Evolutionary conservation across 2,888 invertebrate species (phyloP), one percentile per base, ranked within the genome.

Genomic region (Drosophila multiciliata): DNA sequence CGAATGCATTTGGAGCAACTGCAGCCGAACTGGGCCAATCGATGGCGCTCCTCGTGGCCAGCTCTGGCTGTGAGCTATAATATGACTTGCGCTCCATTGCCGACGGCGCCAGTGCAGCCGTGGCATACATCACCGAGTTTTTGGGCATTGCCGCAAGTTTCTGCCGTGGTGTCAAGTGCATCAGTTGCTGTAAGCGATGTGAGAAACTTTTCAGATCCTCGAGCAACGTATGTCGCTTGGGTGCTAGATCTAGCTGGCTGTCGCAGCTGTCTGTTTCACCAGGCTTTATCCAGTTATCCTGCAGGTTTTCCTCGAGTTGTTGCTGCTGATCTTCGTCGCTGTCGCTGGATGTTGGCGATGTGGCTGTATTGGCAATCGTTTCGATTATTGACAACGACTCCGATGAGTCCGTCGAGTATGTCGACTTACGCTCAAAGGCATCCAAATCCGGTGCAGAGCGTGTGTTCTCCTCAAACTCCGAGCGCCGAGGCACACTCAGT

Each of bases 241-340:
- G 83, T 9, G 74, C 70, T 61, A 89, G 64, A 5, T 90, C 85
- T 4, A 77, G 23, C 4, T 45, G 74, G n/a, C 92, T 91, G 61
- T 92, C 92, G 9, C 82, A 79, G 64, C 91, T 91, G 5, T 89
- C 84, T 3, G 80, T 82, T 33, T 84, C 87, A 15, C 92, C 92
- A 0, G 93, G 93, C 63, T 90, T 90, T 49, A 93, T 92, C 92
- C 92, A 93, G 40, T 91, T 91, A 23, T 83, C 87, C 53, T 85
- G 86, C 6, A 90, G 73, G 3, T 70, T 74, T 15, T 61, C 65
- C 29, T 66, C 66, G 20, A 65, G 73, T n/a, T 63, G 70, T 26
- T 65, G 64, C 17, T 66, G 75, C 20, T 67, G 75, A 1, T 76
- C 78, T 49, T 87, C 82, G 11, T 81, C 83, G 32, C 75, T 73